Percentiles rank a stretch among this genome's conserved stretches.
Conservation (phyloP, 2,797 vertebrate genomes). For the Scolopax bukidnonensis region DNA sequence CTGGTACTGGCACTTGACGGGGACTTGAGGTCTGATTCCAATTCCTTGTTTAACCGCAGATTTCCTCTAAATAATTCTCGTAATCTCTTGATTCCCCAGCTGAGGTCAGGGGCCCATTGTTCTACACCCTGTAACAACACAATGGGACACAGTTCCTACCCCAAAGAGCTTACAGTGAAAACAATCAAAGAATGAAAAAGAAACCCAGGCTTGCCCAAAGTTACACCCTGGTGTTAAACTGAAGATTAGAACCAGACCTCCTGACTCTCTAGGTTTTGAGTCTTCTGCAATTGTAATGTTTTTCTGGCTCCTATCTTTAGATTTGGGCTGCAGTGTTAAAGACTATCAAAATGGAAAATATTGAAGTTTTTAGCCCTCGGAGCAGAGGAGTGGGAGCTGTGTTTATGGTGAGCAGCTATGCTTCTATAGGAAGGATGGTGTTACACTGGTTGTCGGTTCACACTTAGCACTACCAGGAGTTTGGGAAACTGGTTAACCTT, state of each 20-base stretch:
- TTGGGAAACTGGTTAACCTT: not conserved
- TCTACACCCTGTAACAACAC: conserved; percentile 72
- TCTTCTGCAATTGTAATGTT: conserved; percentile 33
- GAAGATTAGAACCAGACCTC: conserved; percentile 69
- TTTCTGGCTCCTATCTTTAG: conserved; percentile 53
- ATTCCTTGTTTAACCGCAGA: conserved; percentile 72
- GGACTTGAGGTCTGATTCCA: conserved; percentile 71
- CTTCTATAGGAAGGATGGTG: not conserved
- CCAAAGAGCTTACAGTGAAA: conserved; percentile 72
- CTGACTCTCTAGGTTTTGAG: conserved; percentile 61
- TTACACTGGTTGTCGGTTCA: not conserved
- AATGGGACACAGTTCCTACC: conserved; percentile 72
- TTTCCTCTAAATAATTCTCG: conserved; percentile 73
- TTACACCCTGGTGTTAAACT: conserved; percentile 70
- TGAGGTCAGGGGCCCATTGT: conserved; percentile 73
- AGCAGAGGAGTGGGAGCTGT: not conserved
- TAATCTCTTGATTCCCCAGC: conserved; percentile 70
- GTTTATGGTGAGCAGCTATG: not conserved
- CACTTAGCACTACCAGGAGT: fast-evolving
- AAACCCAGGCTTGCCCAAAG: conserved; percentile 64
- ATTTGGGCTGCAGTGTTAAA: not conserved
- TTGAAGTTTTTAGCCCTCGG: not conserved
- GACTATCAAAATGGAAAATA: conserved; percentile 24
- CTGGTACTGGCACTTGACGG: conserved; percentile 64
- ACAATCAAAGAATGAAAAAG: conserved; percentile 72